These are phyloP conservation scores for Tokudaia muenninki DNA, from an alignment of 2,797 vertebrate genomes.

Conservation along the genomic window DNA sequence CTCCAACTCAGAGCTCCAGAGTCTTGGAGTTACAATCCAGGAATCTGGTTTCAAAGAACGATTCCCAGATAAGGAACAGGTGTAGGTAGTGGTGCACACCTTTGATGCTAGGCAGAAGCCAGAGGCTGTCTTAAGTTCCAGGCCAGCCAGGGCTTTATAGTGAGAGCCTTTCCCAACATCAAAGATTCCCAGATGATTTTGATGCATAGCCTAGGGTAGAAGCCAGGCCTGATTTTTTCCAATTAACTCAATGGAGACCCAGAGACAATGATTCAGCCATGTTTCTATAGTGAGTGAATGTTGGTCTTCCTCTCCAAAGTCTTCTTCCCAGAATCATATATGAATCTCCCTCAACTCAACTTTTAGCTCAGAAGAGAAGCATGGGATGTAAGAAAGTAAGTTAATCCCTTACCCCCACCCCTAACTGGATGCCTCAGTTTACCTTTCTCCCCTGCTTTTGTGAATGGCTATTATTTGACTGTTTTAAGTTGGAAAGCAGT, in stretches of 20 bases:
- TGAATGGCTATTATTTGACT: constrained; percentile 55
- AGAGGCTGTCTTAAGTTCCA: not conserved
- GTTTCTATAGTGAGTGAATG: not conserved
- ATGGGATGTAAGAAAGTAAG: not conserved
- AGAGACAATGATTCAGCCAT: constrained; percentile 18
- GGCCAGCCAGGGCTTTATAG: not conserved
- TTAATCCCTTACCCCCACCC: not conserved
- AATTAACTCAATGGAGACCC: constrained; percentile 29
- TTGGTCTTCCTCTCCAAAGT: not conserved
- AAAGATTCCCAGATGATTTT: constrained; percentile 43
- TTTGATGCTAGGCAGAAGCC: not conserved
- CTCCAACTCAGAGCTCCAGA: constrained; percentile 30
- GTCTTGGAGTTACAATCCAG: constrained; percentile 30
- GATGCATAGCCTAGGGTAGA: not conserved
- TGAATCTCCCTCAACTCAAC: not conserved
- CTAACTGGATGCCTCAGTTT: constrained; percentile 55
- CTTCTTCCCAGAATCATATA: not conserved
- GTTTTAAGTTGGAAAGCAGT: constrained; percentile 46
- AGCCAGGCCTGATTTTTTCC: constrained; percentile 48
- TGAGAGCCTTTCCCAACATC: not conserved
- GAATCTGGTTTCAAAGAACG: constrained; percentile 49
- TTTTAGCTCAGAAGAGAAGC: constrained; percentile 26
- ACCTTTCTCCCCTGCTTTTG: constrained; percentile 4
- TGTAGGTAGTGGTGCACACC: not conserved
- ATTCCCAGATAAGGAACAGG: not conserved